Evolutionary conservation across 2,113 vertebrate species (phyloP).

Genomic region (Brachypodius melanocephalos): DNA sequence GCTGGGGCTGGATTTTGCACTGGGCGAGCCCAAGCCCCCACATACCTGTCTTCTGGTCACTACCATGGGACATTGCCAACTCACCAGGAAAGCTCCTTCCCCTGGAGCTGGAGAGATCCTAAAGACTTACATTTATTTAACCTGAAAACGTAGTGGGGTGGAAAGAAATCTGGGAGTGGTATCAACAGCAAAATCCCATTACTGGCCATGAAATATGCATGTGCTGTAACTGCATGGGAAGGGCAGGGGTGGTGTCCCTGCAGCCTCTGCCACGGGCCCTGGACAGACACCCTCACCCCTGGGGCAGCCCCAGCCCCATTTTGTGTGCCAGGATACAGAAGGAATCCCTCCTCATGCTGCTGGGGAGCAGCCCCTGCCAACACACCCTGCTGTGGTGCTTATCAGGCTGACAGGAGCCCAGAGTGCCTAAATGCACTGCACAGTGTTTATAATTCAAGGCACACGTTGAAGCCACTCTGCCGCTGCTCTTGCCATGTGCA

Average conservation of each 20-base stretch:
- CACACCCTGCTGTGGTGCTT: background rate
- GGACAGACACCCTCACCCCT: background rate
- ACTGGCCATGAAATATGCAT: conserved; percentile 52
- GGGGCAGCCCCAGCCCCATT: background rate
- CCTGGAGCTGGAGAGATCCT: background rate
- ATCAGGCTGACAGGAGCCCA: background rate
- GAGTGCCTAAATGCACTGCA: background rate
- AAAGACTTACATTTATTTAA: conserved; percentile 14
- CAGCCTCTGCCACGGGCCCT: background rate
- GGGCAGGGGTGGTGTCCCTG: background rate
- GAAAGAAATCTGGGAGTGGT: conserved; percentile 1
- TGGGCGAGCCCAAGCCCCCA: accelerated
- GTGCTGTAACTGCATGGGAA: background rate
- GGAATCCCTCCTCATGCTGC: background rate
- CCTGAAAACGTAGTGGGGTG: conserved; percentile 13
- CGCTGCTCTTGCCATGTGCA: background rate
- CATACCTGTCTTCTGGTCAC: background rate
- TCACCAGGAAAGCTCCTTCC: background rate
- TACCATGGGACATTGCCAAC: accelerated
- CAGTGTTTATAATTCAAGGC: background rate
- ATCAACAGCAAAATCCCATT: conserved; percentile 51
- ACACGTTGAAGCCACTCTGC: accelerated
- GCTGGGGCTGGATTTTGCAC: background rate
- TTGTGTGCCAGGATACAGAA: background rate
- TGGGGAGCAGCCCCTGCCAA: background rate